Base-by-base conservation (phyloP, 2,888 invertebrate species). In the Dasypogon diadema region DNA sequence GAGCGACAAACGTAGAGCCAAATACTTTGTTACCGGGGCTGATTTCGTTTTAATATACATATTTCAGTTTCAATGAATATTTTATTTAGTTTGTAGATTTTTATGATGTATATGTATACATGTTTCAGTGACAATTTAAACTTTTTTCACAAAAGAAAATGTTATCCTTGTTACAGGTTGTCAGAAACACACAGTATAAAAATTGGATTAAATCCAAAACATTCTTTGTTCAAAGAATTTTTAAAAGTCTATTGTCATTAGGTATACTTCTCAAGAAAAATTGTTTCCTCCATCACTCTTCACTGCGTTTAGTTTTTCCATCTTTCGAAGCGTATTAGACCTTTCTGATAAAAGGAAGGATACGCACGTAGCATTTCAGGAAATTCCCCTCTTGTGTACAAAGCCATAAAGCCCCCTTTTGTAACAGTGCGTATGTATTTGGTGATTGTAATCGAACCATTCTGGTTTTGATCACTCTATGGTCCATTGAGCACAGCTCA, bases 401-500 rank as follows among this genome's bases (percentile, higher is more conserved):
- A 42, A 12, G 42, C n/a, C n/a, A 42, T 12, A 42, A 42, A 42
- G 42, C 42, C 42, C 12, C 42, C 42, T 42, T 30, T 12, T 12
- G 42, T 12, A 12, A 6, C 8, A 42, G 37, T 18, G 37, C 60
- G 12, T 60, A 34, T 60, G 18, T 60, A 21, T 60, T 60, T 60
- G 34, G 60, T 21, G 60, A 65, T 65, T 48, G 65, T 65, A 65
- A 65, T 65, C 65, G 65, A 65, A 65, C 46, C 65, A 65, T 65
- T 65, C 37, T 48, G 65, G 65, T 65, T 65, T 65, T 65, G 65
- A 65, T 65, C 65, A 65, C 42, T 65, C 21, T 21, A 24, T 24
- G 46, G 65, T 65, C 65, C 65, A 65, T 65, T 65, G 65, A 65
- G 65, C 65, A 65, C 65, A 65, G 65, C 65, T 65, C 65, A 65